Conservation (phyloP, 1,140 invertebrate genomes). For the Eciton burchellii region DNA sequence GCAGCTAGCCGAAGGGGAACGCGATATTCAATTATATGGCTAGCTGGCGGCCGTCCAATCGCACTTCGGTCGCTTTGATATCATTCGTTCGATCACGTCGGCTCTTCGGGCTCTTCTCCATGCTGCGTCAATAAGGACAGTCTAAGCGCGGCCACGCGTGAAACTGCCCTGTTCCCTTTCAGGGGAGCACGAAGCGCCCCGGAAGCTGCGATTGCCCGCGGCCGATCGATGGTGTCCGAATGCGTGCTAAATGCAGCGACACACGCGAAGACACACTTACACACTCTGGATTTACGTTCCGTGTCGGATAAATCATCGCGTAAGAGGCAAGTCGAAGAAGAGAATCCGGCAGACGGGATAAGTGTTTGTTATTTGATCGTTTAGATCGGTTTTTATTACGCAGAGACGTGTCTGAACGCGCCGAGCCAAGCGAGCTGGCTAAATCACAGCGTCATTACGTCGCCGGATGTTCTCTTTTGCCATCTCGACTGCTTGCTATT, state of each 20-base stretch:
- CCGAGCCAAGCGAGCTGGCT: too few relatives aligned
- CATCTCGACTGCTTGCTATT: too few relatives aligned
- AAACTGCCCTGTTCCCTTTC: slow-evolving; percentile 54
- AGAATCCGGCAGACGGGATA: not conserved
- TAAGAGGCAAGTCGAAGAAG: not conserved
- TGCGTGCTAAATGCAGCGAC: slow-evolving; percentile 20
- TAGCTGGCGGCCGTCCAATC: slow-evolving; percentile 76
- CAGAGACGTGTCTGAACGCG: too few relatives aligned
- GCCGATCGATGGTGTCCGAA: slow-evolving; percentile 49
- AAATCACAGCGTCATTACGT: too few relatives aligned
- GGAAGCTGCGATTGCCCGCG: slow-evolving; percentile 25
- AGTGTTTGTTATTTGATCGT: too few relatives aligned
- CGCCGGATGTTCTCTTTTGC: too few relatives aligned
- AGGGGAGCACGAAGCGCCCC: slow-evolving; percentile 31
- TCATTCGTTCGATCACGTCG: slow-evolving; percentile 65
- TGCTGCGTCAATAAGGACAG: slow-evolving; percentile 57
- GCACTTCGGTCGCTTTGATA: slow-evolving; percentile 71
- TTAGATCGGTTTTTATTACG: too few relatives aligned
- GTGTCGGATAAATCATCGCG: not conserved
- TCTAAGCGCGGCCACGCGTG: slow-evolving; percentile 65
- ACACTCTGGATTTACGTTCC: slow-evolving; percentile 16
- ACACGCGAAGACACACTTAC: not conserved
- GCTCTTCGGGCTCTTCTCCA: slow-evolving; percentile 39
- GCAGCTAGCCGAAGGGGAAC: slow-evolving; percentile 48
- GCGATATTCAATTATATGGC: slow-evolving; percentile 76